A percentile compares a stretch with the other conserved stretches of the same genome.
Evolutionary conservation across 2,888 invertebrate genomes (phyloP).

Genomic region (Emmelina monodactyla): DNA sequence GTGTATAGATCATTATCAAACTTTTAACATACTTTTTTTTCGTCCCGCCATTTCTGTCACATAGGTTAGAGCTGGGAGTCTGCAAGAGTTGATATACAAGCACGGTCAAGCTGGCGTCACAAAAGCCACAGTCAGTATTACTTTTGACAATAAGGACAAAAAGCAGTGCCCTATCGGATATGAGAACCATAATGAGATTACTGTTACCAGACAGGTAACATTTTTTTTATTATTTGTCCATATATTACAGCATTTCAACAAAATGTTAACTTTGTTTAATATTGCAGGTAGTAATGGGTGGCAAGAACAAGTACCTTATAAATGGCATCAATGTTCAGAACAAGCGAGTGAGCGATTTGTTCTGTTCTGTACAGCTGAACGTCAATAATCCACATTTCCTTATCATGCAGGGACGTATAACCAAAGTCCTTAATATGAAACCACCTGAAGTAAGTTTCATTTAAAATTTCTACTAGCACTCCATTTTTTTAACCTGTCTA

Average conservation of each 20-base stretch:
- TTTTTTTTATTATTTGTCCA: background rate
- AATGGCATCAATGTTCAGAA: conserved; percentile 92
- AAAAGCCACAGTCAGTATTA: conserved; percentile 94
- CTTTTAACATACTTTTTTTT: background rate
- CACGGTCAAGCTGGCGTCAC: conserved; percentile 96
- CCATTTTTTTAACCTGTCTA: too few relatives aligned
- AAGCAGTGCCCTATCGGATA: conserved; percentile 89
- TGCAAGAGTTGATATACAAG: conserved; percentile 98
- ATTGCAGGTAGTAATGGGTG: conserved; percentile 79
- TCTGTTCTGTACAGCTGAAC: conserved; percentile 95
- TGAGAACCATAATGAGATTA: conserved; percentile 89
- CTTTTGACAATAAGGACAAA: conserved; percentile 90
- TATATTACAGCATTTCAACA: background rate
- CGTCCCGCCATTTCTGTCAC: conserved; percentile 22
- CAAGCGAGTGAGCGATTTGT: conserved; percentile 91
- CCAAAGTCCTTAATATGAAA: conserved; percentile 99
- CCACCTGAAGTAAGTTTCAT: conserved; percentile 81
- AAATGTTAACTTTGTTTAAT: background rate
- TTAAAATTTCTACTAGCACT: too few relatives aligned
- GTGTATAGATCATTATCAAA: conserved; percentile 10
- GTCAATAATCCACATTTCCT: conserved; percentile 99
- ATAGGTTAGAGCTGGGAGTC: conserved; percentile 88
- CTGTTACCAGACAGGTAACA: conserved; percentile 85
- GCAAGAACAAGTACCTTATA: conserved; percentile 91
- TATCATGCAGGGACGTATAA: conserved; percentile 99